These are phyloP conservation scores for Nothura maculosa DNA, from an alignment of 2,797 vertebrate species.

Conservation along the genomic window DNA sequence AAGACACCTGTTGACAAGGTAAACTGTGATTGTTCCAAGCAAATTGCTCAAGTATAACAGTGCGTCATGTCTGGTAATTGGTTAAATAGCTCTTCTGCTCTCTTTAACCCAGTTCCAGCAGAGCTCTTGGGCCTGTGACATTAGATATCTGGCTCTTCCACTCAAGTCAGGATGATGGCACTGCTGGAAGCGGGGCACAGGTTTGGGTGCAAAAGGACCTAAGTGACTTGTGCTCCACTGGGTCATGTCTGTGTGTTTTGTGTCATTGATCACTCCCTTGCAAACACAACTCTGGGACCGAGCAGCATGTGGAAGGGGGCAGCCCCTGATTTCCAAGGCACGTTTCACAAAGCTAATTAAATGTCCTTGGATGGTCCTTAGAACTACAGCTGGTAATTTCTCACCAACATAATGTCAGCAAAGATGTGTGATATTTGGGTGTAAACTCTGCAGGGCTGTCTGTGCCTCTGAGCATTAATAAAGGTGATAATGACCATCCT, in stretches of 20 bases:
- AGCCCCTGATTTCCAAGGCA: background rate
- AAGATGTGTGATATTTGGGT: background rate
- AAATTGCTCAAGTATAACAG: constrained; percentile 27
- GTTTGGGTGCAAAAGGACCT: background rate
- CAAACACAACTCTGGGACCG: rapidly evolving
- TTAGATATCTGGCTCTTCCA: background rate
- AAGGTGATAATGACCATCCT: background rate
- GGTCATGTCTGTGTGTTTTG: background rate
- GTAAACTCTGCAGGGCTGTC: background rate
- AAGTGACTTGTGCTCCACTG: background rate
- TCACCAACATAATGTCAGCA: background rate
- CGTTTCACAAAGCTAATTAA: background rate
- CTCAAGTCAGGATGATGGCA: background rate
- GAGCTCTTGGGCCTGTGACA: background rate
- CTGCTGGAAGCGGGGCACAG: background rate
- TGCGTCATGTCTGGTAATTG: background rate
- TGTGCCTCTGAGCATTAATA: background rate
- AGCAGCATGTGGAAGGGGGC: background rate
- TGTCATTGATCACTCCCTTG: background rate
- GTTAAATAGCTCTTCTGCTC: background rate
- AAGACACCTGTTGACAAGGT: constrained; percentile 57
- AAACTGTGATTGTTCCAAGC: constrained; percentile 1
- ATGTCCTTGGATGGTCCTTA: background rate
- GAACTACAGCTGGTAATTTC: background rate
- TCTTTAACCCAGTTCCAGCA: background rate